phyloP scores from a whole-genome alignment of 2,797 vertebrate species.

The Sebastes steindachneri region DNA sequence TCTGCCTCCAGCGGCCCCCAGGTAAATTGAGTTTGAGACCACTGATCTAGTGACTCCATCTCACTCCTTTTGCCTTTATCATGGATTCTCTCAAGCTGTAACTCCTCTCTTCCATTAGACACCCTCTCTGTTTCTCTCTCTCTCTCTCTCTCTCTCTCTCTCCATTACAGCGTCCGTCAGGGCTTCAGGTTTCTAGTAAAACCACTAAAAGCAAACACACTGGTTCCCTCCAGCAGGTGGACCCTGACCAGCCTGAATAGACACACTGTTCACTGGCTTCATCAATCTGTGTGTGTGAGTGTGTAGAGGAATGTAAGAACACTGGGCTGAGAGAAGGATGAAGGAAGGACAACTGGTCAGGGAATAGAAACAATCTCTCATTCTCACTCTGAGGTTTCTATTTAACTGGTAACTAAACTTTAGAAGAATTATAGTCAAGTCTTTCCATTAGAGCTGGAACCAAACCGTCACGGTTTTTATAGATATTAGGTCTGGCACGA shows the following conservation, averaged over 20 bases:
- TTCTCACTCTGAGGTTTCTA: neutral
- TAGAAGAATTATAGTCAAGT: neutral
- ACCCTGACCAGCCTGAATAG: conserved; percentile 82
- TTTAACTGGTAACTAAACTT: neutral
- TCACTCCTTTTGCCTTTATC: too few species aligned
- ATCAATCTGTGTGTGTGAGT: conserved; percentile 46
- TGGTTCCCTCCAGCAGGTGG: conserved; percentile 83
- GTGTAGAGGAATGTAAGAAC: conserved; percentile 45
- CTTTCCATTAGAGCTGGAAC: too few species aligned
- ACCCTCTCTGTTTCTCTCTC: neutral
- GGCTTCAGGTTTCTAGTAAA: conserved; percentile 84
- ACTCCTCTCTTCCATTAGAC: too few species aligned
- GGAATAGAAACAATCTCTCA: conserved; percentile 8
- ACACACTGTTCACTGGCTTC: conserved; percentile 77
- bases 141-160: neutral
- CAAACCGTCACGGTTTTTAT: too few species aligned
- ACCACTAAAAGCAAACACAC: conserved; percentile 81
- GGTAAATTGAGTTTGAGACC: too few species aligned
- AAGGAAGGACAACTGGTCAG: conserved; percentile 1
- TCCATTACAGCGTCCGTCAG: neutral
- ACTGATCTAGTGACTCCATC: too few species aligned
- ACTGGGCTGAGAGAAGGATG: neutral
- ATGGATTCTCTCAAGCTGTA: too few species aligned
- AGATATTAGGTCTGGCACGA: too few species aligned
- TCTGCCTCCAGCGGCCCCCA: too few species aligned